These are phyloP conservation scores for Drosophila paracracens DNA, from an alignment of 2,888 invertebrate genomes.

Conservation along the genomic window DNA sequence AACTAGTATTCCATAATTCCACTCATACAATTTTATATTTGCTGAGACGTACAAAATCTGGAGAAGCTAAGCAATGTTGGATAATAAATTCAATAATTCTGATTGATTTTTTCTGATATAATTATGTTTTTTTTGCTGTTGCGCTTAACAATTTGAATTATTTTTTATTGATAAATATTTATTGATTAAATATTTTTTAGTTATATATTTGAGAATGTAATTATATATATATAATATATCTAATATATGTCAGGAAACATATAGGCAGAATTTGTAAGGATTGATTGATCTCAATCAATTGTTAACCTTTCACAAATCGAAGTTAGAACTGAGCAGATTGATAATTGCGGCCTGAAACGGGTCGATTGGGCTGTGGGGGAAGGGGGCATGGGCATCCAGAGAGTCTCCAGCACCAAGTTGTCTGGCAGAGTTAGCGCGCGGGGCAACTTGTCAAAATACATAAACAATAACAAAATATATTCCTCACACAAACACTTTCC, in stretches of 20 bases:
- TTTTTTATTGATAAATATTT: background rate
- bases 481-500: constrained; percentile 71
- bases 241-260: background rate
- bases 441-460: constrained; percentile 84
- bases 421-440: constrained; percentile 72
- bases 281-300: background rate
- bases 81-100: background rate
- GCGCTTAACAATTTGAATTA: background rate
- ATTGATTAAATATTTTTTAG: background rate
- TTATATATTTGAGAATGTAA: background rate
- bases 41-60: background rate
- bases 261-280: background rate
- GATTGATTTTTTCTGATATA: background rate
- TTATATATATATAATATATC: background rate
- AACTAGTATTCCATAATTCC: background rate
- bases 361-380: background rate
- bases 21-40: background rate
- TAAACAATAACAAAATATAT: constrained; percentile 82
- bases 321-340: background rate
- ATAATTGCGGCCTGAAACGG: background rate
- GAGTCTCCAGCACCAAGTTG: constrained; percentile 66
- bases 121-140: background rate
- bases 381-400: background rate
- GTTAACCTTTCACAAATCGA: background rate
- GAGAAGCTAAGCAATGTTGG: background rate